Base-by-base conservation (phyloP, 2,888 invertebrate genomes). In the Cheilosia urbana region DNA sequence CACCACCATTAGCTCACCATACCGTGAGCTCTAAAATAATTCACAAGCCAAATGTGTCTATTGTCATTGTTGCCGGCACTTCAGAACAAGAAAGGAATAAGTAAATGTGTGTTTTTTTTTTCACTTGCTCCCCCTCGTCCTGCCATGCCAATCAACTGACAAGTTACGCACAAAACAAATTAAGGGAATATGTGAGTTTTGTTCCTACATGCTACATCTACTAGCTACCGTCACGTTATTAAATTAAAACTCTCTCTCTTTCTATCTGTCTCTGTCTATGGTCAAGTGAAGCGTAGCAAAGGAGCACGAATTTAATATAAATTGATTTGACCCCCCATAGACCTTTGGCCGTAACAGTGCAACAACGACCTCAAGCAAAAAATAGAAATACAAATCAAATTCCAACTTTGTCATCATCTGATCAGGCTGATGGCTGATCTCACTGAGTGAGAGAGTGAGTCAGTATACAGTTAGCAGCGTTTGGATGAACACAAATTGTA, bases 241-340 rank as follows among this genome's bases (percentile, higher is more conserved):
- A 76, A 85, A 85, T 85, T 85, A 85, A 62, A 76, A 65, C 27
- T 63, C 65, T 58, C 34, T 71, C 34, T 17, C 42, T 17, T 17
- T 73, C 47, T 49, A 27, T 51, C 63, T 27, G 40, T 51, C 19
- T 63, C 57, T n/a, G 62, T 63, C 45, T 34, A 58, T 57, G 76
- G 85, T 72, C 72, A 68, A 63, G 57, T 72, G 62, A 81, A 76
- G 72, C 77, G 72, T 81, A 66, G 68, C 68, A 81, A 71, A 80
- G 76, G 71, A 81, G 81, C 66, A 76, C 49, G 72, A 57, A 81
- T 85, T 81, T 81, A 63, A 81, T 77, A 76, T 84, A 81, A 85
- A 85, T 85, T 85, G 77, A 81, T 85, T 85, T 85, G 85, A 81
- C 85, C 85, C 85, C 58, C 17, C 76, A 42, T 77, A 27, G 80